A percentile compares a stretch with the other conserved stretches of the same genome.
phyloP scores from a whole-genome alignment of 2,888 invertebrate species.

The Xanthia togata region DNA sequence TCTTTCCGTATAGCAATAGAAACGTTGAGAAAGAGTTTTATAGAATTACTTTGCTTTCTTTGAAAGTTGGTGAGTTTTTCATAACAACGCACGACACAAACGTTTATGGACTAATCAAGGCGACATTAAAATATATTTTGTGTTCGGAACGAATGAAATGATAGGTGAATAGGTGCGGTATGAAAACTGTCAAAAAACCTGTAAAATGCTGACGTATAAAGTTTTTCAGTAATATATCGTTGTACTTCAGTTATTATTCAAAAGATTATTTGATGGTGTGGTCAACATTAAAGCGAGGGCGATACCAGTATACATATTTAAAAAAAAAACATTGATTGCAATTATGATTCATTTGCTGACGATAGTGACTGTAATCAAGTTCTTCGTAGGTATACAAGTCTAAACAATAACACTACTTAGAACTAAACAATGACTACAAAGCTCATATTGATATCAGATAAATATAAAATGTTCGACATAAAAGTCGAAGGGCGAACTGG shows the following conservation, averaged over 20 bases:
- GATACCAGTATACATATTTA: conserved; percentile 11
- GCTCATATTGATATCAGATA: conserved; percentile 34
- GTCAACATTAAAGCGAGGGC: background rate
- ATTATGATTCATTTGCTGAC: conserved; percentile 47
- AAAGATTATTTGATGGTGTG: conserved; percentile 12
- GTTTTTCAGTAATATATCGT: background rate
- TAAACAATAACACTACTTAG: conserved; percentile 56
- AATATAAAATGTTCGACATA: conserved; percentile 35
- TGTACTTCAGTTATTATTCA: background rate
- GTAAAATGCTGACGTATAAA: background rate
- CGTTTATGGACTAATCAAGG: background rate
- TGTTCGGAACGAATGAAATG: background rate
- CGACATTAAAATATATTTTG: background rate
- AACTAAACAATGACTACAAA: conserved; percentile 46
- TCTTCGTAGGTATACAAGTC: conserved; percentile 40
- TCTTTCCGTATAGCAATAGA: background rate
- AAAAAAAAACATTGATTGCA: conserved; percentile 22
- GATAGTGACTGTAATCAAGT: conserved; percentile 40
- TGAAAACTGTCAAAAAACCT: background rate
- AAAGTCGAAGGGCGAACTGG: conserved; percentile 51
- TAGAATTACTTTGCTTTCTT: background rate
- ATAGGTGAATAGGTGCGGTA: background rate
- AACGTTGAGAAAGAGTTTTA: too few relatives aligned
- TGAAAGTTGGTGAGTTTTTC: background rate
- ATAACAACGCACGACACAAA: background rate